A percentile compares a stretch with the other conserved stretches of the same genome.
Evolutionary conservation across 2,113 vertebrate species (phyloP).

Genomic region (Neotragus moschatus): DNA sequence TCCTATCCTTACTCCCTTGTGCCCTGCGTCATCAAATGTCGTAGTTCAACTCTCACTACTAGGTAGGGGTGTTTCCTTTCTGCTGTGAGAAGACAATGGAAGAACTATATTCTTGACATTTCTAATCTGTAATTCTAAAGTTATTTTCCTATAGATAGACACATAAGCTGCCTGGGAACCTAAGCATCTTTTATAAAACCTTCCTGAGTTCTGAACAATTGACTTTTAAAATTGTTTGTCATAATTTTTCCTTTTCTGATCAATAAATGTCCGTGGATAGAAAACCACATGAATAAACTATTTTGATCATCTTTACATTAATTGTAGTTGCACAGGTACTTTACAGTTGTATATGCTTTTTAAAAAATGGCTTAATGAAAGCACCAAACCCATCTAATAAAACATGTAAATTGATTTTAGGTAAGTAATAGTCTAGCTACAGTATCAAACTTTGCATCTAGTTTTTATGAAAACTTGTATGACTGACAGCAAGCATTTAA

Average conservation of each 20-base stretch:
- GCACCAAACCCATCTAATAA: background rate
- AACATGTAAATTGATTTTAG: conserved; percentile 1
- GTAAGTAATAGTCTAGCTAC: background rate
- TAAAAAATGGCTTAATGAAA: background rate
- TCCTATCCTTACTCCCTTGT: background rate
- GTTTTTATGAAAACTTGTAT: background rate
- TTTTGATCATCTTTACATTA: background rate
- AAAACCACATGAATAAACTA: background rate
- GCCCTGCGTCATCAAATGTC: background rate
- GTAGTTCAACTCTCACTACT: background rate
- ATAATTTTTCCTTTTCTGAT: conserved; percentile 18
- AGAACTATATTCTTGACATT: conserved; percentile 14
- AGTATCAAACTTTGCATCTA: background rate
- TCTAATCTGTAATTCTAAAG: conserved; percentile 9
- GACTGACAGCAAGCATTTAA: background rate
- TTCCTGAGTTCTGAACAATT: background rate
- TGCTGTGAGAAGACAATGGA: background rate
- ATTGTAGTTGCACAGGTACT: conserved; percentile 12
- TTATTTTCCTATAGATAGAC: background rate
- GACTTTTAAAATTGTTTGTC: background rate
- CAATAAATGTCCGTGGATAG: background rate
- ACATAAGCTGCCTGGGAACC: background rate
- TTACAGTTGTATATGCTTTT: background rate
- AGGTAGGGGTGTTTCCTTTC: background rate
- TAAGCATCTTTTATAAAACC: conserved; percentile 9